Evolutionary conservation across 2,888 invertebrate species (phyloP).

Genomic region (Mythimna pallens): DNA sequence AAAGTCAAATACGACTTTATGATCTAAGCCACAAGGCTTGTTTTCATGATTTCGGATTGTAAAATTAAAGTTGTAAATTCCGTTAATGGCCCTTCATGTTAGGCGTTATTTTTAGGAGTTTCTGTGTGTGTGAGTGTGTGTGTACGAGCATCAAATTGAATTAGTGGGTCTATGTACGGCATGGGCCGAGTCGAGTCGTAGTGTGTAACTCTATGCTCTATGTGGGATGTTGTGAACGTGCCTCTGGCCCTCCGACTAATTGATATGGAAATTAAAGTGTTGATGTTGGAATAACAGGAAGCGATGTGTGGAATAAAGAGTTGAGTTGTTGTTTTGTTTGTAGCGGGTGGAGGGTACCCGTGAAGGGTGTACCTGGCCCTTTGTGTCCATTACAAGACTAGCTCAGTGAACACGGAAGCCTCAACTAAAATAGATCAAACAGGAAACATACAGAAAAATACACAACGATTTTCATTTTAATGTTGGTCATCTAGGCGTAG

Average conservation of each 20-base stretch:
- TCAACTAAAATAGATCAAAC: slow-evolving; percentile 1
- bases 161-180: slow-evolving; percentile 57
- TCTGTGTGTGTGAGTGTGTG: slow-evolving; percentile 20
- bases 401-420: slow-evolving; percentile 11
- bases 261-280: slow-evolving; percentile 61
- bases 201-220: slow-evolving; percentile 24
- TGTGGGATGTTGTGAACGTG: slow-evolving; percentile 53
- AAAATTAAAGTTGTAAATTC: slow-evolving; percentile 63
- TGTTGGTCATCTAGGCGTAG: not conserved
- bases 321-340: slow-evolving; percentile 38
- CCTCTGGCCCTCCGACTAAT: slow-evolving; percentile 42
- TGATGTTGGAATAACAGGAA: slow-evolving; percentile 59
- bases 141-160: slow-evolving; percentile 67
- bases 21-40: rapidly evolving
- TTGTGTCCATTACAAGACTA: not conserved
- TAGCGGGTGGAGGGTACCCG: not conserved
- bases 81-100: slow-evolving; percentile 76
- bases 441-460: not conserved
- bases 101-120: slow-evolving; percentile 71
- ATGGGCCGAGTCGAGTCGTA: slow-evolving; percentile 19
- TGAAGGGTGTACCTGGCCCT: not conserved
- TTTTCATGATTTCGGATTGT: slow-evolving; percentile 44
- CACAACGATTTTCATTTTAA: not conserved
- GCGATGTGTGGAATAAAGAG: slow-evolving; percentile 34
- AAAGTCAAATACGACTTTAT: slow-evolving; percentile 34